Conservation (phyloP, 2,113 vertebrate species). For the Picathartes gymnocephalus region DNA sequence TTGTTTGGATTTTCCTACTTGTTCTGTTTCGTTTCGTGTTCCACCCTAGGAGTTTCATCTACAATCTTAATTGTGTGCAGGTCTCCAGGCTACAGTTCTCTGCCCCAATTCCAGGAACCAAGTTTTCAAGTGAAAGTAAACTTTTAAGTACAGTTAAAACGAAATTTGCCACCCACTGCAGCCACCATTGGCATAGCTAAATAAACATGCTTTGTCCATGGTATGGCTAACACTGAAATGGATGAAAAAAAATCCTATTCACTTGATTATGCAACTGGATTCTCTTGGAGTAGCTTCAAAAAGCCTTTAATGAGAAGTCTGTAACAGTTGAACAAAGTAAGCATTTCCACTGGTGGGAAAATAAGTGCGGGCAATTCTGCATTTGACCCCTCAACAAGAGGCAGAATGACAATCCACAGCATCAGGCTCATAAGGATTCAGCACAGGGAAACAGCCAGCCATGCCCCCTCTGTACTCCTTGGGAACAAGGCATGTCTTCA, state of each 20-base stretch:
- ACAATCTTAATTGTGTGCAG: background rate
- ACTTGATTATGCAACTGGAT: conserved; percentile 54
- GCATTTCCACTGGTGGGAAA: conserved; percentile 58
- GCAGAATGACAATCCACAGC: background rate
- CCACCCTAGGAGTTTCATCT: background rate
- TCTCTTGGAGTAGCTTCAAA: conserved; percentile 24
- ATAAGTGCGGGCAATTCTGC: background rate
- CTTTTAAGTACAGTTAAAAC: background rate
- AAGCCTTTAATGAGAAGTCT: conserved; percentile 27
- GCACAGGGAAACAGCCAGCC: background rate
- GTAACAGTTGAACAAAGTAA: conserved; percentile 32
- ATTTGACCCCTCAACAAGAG: background rate
- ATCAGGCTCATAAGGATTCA: conserved; percentile 45
- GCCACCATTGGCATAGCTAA: background rate
- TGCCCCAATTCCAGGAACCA: background rate
- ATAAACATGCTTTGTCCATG: conserved; percentile 42
- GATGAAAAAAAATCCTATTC: conserved; percentile 9
- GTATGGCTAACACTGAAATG: conserved; percentile 30
- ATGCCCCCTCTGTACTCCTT: background rate
- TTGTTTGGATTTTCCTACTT: background rate
- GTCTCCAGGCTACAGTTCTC: background rate
- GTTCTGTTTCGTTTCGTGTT: background rate
- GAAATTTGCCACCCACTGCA: conserved; percentile 26
- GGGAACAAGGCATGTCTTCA: conserved; percentile 14
- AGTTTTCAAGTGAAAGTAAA: conserved; percentile 16